Evolutionary conservation across 2,888 invertebrate genomes (phyloP).

Genomic region (Steinernema scapterisci): DNA sequence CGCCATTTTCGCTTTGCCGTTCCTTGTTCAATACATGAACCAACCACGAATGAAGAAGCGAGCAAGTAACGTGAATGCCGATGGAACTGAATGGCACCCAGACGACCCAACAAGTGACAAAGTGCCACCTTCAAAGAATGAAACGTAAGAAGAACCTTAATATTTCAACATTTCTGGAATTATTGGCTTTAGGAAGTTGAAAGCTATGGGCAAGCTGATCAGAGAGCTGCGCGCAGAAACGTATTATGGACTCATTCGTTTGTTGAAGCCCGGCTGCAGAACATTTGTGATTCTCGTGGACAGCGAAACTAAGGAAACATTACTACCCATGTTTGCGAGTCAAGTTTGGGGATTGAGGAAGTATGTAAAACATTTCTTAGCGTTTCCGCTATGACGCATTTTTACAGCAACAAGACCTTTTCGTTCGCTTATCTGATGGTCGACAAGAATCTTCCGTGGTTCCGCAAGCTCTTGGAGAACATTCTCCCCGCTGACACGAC

Average conservation of each 20-base stretch:
- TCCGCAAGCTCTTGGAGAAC: conserved; percentile 83
- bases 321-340: conserved; percentile 88
- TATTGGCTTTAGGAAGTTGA: too few species aligned
- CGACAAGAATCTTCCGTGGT: conserved; percentile 91
- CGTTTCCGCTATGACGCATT: too few species aligned
- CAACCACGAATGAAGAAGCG: neutral
- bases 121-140: neutral
- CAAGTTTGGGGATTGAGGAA: conserved; percentile 93
- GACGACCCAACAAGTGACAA: conserved; percentile 55
- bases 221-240: conserved; percentile 92
- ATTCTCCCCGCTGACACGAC: conserved; percentile 77
- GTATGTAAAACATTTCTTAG: conserved; percentile 73
- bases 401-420: conserved; percentile 86
- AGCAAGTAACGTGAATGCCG: conserved; percentile 1
- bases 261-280: conserved; percentile 91
- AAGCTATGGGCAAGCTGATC: conserved; percentile 72
- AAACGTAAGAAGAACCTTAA: neutral
- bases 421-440: conserved; percentile 91
- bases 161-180: conserved; percentile 35
- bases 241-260: conserved; percentile 87
- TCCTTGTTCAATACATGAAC: conserved; percentile 5
- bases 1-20: conserved; percentile 51
- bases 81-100: conserved; percentile 57
- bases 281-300: conserved; percentile 90
- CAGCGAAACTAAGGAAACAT: conserved; percentile 81